Evolutionary conservation across 2,113 vertebrate species (phyloP).

Genomic region (Macaca nemestrina): DNA sequence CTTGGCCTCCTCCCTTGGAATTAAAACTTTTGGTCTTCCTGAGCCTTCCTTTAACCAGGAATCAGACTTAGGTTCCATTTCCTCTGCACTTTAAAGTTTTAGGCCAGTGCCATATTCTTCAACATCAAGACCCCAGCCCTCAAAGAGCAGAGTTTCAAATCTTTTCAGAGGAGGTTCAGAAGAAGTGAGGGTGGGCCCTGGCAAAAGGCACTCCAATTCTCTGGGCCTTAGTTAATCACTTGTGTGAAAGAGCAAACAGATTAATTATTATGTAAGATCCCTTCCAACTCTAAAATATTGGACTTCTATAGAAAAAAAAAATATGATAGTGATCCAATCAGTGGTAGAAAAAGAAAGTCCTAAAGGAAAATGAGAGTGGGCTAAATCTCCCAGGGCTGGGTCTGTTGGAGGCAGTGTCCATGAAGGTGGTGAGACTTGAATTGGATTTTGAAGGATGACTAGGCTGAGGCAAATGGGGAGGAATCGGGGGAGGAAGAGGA

Average conservation of each 20-base stretch:
- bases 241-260: neutral
- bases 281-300: neutral
- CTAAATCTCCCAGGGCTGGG: neutral
- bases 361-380: neutral
- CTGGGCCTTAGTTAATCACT: neutral
- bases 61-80: neutral
- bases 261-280: neutral
- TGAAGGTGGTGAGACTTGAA: neutral
- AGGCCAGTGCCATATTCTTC: neutral
- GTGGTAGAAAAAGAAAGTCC: neutral
- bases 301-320: neutral
- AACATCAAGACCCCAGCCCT: neutral
- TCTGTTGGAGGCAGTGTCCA: neutral
- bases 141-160: neutral
- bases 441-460: neutral
- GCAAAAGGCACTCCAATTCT: neutral
- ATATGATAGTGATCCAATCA: neutral
- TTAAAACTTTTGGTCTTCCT: neutral
- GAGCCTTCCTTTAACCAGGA: neutral
- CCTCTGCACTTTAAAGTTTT: neutral
- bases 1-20: constrained; percentile 1
- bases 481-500: neutral
- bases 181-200: neutral
- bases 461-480: neutral
- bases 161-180: neutral